Conservation (phyloP, 1,140 invertebrate species). For the Eupristina koningsbergeri region DNA sequence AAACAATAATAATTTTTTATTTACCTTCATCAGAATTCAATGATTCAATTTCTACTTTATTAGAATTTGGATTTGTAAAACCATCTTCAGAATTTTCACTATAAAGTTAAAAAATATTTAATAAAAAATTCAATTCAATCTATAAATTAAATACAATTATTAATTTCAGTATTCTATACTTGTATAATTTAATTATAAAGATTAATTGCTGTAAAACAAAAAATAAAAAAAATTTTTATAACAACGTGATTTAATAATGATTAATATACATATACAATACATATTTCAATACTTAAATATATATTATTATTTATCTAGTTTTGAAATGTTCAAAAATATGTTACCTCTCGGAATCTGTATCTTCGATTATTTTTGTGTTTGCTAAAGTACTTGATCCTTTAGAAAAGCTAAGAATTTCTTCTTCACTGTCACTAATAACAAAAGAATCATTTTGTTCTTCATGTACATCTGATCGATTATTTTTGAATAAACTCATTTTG, state of each 20-base stretch:
- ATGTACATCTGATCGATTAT: neutral
- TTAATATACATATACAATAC: no score
- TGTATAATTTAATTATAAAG: neutral
- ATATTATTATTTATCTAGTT: neutral
- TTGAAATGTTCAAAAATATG: neutral
- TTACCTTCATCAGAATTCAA: slow-evolving; percentile 44
- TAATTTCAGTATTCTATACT: neutral
- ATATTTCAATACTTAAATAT: no score
- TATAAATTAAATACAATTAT: neutral
- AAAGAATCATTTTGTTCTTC: neutral
- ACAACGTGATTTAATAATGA: no score
- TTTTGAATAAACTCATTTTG: neutral
- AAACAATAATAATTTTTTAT: neutral
- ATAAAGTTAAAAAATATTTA: neutral
- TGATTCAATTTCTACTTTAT: neutral
- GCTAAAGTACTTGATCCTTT: neutral
- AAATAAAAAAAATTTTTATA: no score
- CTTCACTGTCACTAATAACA: slow-evolving; percentile 34
- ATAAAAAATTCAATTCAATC: neutral
- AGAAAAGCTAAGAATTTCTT: slow-evolving; percentile 1
- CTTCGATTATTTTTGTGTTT: slow-evolving; percentile 19
- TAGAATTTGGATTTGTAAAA: neutral
- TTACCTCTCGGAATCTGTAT: slow-evolving; percentile 31
- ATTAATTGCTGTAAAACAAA: no score
- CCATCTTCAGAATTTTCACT: neutral